Evolutionary conservation across 2,888 invertebrate genomes (phyloP).

Genomic region (Eutolmus rufibarbis): DNA sequence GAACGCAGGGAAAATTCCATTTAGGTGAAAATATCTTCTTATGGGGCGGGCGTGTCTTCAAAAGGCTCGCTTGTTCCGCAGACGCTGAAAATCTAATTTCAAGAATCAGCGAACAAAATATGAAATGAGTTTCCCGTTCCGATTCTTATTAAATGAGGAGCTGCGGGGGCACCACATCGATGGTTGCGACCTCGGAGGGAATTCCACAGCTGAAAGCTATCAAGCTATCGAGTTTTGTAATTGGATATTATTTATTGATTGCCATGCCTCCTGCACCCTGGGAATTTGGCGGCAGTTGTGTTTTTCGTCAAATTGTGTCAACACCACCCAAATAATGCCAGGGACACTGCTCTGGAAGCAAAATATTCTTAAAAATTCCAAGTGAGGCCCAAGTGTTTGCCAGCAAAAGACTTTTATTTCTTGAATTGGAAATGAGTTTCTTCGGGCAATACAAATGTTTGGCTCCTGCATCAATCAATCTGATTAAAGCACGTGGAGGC

Average conservation of each 20-base stretch:
- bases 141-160: slow-evolving; percentile 25
- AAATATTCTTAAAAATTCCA: not conserved
- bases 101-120: slow-evolving; percentile 43
- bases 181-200: not conserved
- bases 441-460: slow-evolving; percentile 7
- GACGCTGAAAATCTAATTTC: slow-evolving; percentile 30
- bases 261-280: not conserved
- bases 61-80: not conserved
- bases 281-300: slow-evolving; percentile 6
- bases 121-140: slow-evolving; percentile 44
- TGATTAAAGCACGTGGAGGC: not conserved
- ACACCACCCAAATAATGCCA: not conserved
- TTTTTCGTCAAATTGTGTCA: slow-evolving; percentile 20
- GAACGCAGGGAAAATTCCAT: not conserved
- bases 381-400: not conserved
- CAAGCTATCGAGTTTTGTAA: slow-evolving; percentile 28
- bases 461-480: slow-evolving; percentile 18
- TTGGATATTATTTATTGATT: slow-evolving; percentile 40
- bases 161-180: not conserved
- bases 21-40: slow-evolving; percentile 3
- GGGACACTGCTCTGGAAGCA: not conserved
- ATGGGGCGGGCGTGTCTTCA: not conserved
- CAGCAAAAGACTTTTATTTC: not conserved
- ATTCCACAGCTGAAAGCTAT: slow-evolving; percentile 17
- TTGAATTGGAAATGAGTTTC: not conserved